Evolutionary conservation across 2,797 vertebrate species (phyloP), one percentile per base, ranked within the genome.

Genomic region (Ciconia nigra): DNA sequence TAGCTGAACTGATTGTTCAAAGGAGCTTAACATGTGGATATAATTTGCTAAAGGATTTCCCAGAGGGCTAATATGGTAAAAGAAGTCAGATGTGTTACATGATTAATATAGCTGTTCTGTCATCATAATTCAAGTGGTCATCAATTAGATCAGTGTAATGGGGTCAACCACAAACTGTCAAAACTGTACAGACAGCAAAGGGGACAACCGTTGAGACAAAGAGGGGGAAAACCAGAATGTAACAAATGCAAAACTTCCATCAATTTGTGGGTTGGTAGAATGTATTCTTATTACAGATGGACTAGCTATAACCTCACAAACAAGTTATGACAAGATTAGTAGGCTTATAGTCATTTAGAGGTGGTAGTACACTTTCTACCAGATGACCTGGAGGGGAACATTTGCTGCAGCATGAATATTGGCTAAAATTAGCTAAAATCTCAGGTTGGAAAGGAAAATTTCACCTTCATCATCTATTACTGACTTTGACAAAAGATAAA

Each of bases 41-140:
- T 88, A 94, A 93, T 96, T 95, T 93, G 78, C 49, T 74, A 31
- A 93, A 94, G 79, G 91, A 95, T 96, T 96, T 97, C 93, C 73
- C 94, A 71, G 93, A 91, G 52, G 47, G 37, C 19, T 87, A 87
- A 71, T 78, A 83, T 71, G 63, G 72, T 83, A 83, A 87, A 94
- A 96, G 74, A 74, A 96, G 73, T 96, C 70, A 93, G 73, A 87
- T 69, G 44, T 76, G 62, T 80, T 95, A 89, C 41, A 52, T 76
- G 87, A 95, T 90, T 93, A 95, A 85, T 78, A 41, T 35, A 84
- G 65, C 63, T 86, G 29, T 69, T 93, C 62, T 94, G 63, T 91
- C 78, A 83, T 89, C 79, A 65, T 80, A 94, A 96, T 70, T 93
- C 84, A 78, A 89, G 41, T 37, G 67, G 24, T 88, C 69, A 93